These are phyloP conservation scores for Callochromis pleurospilus DNA, from an alignment of 2,113 vertebrate genomes.

Conservation along the genomic window DNA sequence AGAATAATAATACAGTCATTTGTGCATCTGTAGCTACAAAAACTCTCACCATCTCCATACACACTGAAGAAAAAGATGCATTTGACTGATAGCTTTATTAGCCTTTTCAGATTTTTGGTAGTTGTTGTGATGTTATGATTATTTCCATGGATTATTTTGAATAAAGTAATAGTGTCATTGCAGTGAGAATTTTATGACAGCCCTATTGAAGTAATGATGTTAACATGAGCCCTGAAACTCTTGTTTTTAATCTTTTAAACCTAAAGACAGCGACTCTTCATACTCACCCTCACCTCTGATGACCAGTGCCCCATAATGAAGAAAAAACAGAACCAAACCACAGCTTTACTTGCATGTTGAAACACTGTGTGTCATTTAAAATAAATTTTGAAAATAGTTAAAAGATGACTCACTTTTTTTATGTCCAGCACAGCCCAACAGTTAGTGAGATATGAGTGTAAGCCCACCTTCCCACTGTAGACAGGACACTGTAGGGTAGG, in stretches of 20 bases:
- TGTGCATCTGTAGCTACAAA: rapidly evolving
- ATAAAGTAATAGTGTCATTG: neutral
- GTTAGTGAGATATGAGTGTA: neutral
- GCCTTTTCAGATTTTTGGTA: neutral
- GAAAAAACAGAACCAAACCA: neutral
- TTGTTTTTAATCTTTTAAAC: rapidly evolving
- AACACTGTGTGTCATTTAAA: neutral
- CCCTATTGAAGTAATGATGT: rapidly evolving
- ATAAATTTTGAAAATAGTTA: rapidly evolving
- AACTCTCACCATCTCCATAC: rapidly evolving
- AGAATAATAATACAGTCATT: neutral
- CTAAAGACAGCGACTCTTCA: neutral
- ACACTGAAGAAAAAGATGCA: rapidly evolving
- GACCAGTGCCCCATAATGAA: neutral
- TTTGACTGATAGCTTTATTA: neutral
- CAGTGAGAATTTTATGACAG: neutral
- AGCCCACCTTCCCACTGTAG: neutral
- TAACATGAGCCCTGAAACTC: neutral
- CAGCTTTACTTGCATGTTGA: neutral
- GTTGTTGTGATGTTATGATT: neutral
- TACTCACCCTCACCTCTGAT: neutral
- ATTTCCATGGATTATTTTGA: neutral
- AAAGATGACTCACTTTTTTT: constrained; percentile 32
- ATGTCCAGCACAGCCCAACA: neutral
- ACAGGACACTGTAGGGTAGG: neutral